Evolutionary conservation across 2,113 vertebrate species (phyloP).

Genomic region (Brachyhypopomus gauderio): DNA sequence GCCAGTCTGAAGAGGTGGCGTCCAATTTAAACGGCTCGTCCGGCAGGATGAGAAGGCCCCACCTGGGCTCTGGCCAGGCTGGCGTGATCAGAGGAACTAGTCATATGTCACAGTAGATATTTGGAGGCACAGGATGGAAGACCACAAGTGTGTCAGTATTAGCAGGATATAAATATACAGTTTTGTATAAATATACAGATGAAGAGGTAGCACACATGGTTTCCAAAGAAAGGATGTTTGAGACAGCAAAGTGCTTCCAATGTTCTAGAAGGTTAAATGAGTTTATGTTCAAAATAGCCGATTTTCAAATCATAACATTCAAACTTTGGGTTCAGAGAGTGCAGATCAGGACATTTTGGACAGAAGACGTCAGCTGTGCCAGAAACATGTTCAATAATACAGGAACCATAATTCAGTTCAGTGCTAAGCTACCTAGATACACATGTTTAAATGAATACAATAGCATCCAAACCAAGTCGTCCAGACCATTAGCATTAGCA

Average conservation of each 20-base stretch:
- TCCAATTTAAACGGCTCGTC: not conserved
- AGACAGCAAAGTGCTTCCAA: too few species aligned
- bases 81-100: conserved; percentile 8
- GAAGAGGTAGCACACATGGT: too few species aligned
- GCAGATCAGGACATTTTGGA: too few species aligned
- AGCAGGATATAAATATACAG: conserved; percentile 30
- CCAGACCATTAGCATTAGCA: conserved; percentile 15
- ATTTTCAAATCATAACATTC: too few species aligned
- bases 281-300: too few species aligned
- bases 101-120: conserved; percentile 37
- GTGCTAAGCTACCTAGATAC: conserved; percentile 3
- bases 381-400: conserved; percentile 35
- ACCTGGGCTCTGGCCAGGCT: conserved; percentile 8
- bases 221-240: too few species aligned
- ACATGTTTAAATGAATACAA: conserved; percentile 26
- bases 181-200: too few species aligned
- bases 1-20: too few species aligned
- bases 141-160: conserved; percentile 30
- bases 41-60: conserved; percentile 12
- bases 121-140: not conserved
- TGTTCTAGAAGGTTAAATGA: too few species aligned
- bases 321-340: too few species aligned
- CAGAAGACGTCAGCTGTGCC: too few species aligned
- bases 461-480: not conserved
- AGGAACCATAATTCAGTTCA: conserved; percentile 20